Conservation (phyloP, 2,113 vertebrate genomes). For the Macroglossus sobrinus region DNA sequence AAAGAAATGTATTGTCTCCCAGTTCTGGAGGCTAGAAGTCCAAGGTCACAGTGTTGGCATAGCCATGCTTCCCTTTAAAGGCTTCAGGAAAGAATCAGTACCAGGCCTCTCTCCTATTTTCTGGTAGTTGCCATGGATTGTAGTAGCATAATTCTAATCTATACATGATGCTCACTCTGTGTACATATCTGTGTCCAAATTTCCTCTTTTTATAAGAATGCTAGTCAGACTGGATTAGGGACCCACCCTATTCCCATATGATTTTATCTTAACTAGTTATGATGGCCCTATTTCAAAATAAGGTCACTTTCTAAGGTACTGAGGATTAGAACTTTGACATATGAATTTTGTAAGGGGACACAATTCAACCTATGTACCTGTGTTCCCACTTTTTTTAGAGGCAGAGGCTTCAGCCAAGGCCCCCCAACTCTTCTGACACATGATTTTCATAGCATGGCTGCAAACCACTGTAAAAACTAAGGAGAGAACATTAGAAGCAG, state of each 20-base stretch:
- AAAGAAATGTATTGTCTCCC: not conserved
- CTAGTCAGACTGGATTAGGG: not conserved
- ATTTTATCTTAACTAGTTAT: not conserved
- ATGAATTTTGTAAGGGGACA: not conserved
- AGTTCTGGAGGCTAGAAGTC: not conserved
- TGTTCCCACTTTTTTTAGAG: not conserved
- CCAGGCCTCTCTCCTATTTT: not conserved
- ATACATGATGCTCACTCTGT: not conserved
- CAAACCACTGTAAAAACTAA: not conserved
- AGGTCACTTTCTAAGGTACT: not conserved
- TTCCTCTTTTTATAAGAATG: not conserved
- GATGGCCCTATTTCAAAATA: not conserved
- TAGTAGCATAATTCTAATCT: not conserved
- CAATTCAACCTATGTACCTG: not conserved
- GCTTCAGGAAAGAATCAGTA: not conserved
- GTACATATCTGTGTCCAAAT: not conserved
- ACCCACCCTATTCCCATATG: not conserved
- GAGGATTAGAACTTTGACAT: not conserved
- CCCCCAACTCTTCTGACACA: not conserved
- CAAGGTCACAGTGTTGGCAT: not conserved
- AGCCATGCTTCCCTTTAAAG: not conserved
- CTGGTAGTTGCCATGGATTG: not conserved
- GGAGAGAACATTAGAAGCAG: not conserved
- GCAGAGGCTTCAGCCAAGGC: not conserved
- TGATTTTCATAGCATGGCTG: not conserved